Evolutionary conservation across 2,113 vertebrate species (phyloP), one percentile per base, ranked within the genome.

Genomic region (Anseranas semipalmata): DNA sequence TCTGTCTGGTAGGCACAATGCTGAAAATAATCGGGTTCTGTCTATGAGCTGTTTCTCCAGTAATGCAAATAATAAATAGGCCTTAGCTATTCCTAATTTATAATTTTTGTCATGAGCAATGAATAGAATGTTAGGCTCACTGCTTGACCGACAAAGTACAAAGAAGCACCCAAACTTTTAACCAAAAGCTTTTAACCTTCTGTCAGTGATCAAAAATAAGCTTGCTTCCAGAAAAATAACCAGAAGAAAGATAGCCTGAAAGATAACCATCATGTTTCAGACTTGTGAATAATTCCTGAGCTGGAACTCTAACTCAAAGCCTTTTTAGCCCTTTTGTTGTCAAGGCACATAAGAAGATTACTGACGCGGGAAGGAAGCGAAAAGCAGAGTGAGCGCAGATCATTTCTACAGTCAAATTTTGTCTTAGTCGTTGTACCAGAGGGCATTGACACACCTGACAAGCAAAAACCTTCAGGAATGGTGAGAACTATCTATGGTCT

Each of bases 241-340:
- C 9, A 76, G 45, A 62, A 93, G 73, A 78, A 89, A 85, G 71
- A 88, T 22, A 91, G 39, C 56, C 77, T 65, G 81, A 68, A 93
- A 80, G 86, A 89, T 76, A 89, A 77, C 55, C 65, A 62, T 68
- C 48, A 9, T 70, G 55, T 35, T 91, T 80, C 74, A 95, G 71
- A 50, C 62, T 85, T 95, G 20, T 89, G 91, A 89, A 82, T 93
- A 45, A 85, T 85, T 87, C 77, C 77, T 5, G 33, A 74, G 50
- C 0, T 76, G 85, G 46, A 63, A 85, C 67, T 87, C 1, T 0
- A 92, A 39, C 66, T 87, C 70, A 82, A 76, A 85, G 71, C 37
- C 20, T 28, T 94, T 95, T 86, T 86, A 90, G n/a, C 41, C 72
- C 33, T n/a, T 81, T 92, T 88, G 43, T 86, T 92, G 72, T 62